Conservation (phyloP, 2,888 invertebrate genomes). For the Phrixothrix hirtus region DNA sequence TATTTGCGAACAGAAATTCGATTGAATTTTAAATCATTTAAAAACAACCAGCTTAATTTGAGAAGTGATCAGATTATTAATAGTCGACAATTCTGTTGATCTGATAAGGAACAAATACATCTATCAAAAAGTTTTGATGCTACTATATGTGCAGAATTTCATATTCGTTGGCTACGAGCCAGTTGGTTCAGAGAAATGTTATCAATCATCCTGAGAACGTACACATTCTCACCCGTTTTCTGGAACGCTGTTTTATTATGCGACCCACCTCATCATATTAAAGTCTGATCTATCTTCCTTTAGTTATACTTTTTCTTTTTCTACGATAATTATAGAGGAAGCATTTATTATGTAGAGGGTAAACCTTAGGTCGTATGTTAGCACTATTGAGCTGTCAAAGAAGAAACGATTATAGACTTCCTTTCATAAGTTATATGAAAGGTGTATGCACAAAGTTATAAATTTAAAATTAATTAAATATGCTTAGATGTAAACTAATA, state of each 20-base stretch:
- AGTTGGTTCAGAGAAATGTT: slow-evolving; percentile 39
- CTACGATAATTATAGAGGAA: slow-evolving; percentile 29
- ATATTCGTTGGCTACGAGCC: slow-evolving; percentile 40
- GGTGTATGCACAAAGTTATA: too few species aligned
- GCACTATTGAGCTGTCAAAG: slow-evolving; percentile 10
- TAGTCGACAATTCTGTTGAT: slow-evolving; percentile 25
- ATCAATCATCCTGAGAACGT: slow-evolving; percentile 44
- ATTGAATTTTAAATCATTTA: too few species aligned
- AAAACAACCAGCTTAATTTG: slow-evolving; percentile 18
- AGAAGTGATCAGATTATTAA: slow-evolving; percentile 28
- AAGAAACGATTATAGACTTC: slow-evolving; percentile 20
- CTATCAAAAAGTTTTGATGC: slow-evolving; percentile 32
- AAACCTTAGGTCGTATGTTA: slow-evolving; percentile 14
- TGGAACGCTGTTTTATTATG: slow-evolving; percentile 43
- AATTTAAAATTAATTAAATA: too few species aligned
- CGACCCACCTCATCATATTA: slow-evolving; percentile 52
- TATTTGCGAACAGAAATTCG: too few species aligned
- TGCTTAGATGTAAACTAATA: too few species aligned
- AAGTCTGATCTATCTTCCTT: slow-evolving; percentile 51
- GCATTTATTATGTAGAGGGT: slow-evolving; percentile 22
- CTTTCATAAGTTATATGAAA: slow-evolving; percentile 9
- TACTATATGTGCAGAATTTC: slow-evolving; percentile 31
- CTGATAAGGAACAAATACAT: slow-evolving; percentile 32
- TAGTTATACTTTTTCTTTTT: slow-evolving; percentile 31
- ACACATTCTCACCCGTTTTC: slow-evolving; percentile 41